Evolutionary conservation across 2,797 vertebrate genomes (phyloP).

Genomic region (Euthynnus affinis): DNA sequence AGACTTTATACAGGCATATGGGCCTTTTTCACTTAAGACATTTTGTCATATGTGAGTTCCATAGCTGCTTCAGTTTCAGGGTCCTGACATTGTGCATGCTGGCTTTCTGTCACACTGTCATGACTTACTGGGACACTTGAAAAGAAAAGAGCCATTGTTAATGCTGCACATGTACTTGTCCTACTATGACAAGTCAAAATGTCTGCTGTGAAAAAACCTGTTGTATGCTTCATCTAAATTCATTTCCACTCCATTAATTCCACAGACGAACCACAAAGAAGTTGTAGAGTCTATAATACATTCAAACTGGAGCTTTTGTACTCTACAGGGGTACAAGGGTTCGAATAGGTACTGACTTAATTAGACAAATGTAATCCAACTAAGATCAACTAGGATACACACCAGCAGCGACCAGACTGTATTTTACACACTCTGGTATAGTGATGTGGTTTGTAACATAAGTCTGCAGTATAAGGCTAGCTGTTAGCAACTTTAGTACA

Average conservation of each 20-base stretch:
- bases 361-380: background rate
- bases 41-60: background rate
- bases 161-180: too few relatives aligned
- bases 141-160: too few relatives aligned
- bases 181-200: background rate
- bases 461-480: too few relatives aligned
- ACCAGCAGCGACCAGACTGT: too few relatives aligned
- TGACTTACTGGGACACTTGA: too few relatives aligned
- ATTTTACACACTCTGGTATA: too few relatives aligned
- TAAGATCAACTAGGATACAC: too few relatives aligned
- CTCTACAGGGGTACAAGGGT: background rate
- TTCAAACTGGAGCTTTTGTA: background rate
- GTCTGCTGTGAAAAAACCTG: background rate
- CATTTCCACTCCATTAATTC: background rate
- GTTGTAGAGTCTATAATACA: background rate
- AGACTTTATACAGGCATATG: background rate
- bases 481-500: too few relatives aligned
- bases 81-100: too few relatives aligned
- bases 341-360: background rate
- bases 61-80: too few relatives aligned
- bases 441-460: too few relatives aligned
- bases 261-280: background rate
- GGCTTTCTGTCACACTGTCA: too few relatives aligned
- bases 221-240: background rate
- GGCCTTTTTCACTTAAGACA: background rate